phyloP scores from a whole-genome alignment of 1,140 invertebrate species.

The Danaus melanippus region DNA sequence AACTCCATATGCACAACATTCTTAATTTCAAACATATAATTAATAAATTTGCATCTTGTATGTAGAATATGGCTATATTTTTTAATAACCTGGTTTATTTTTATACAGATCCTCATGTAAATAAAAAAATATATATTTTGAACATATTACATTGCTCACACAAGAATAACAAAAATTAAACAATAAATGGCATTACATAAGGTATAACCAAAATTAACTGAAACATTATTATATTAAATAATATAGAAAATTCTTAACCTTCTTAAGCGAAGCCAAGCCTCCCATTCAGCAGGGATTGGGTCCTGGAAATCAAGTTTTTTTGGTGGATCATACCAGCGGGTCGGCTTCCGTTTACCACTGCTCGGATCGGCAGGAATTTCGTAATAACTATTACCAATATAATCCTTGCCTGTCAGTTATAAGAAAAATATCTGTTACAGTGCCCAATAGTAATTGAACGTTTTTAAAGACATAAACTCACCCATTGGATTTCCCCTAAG shows the following conservation, averaged over 20 bases:
- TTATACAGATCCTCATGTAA: no score
- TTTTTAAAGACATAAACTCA: constrained; percentile 11
- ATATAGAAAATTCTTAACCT: constrained; percentile 49
- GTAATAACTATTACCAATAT: constrained; percentile 86
- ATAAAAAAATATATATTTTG: no score
- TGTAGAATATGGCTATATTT: no score
- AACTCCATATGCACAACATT: constrained; percentile 1
- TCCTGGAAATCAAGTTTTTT: constrained; percentile 76
- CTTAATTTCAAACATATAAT: no score
- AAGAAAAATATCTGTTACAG: background rate
- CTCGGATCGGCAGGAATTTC: constrained; percentile 78
- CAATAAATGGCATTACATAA: no score
- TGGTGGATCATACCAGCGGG: constrained; percentile 81
- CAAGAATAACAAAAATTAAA: no score
- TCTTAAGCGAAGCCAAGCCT: constrained; percentile 84
- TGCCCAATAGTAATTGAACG: background rate
- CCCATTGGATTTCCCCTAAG: constrained; percentile 48
- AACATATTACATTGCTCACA: no score
- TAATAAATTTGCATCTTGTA: no score
- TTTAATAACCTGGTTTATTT: no score
- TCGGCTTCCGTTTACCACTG: constrained; percentile 73
- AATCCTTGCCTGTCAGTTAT: constrained; percentile 76
- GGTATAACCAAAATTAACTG: no score
- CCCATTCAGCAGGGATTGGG: constrained; percentile 87
- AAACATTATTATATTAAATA: background rate